Percentiles rank a stretch among this genome's conserved stretches.
Evolutionary conservation across 2,797 vertebrate genomes (phyloP).

Genomic region (Podarcis lilfordi): DNA sequence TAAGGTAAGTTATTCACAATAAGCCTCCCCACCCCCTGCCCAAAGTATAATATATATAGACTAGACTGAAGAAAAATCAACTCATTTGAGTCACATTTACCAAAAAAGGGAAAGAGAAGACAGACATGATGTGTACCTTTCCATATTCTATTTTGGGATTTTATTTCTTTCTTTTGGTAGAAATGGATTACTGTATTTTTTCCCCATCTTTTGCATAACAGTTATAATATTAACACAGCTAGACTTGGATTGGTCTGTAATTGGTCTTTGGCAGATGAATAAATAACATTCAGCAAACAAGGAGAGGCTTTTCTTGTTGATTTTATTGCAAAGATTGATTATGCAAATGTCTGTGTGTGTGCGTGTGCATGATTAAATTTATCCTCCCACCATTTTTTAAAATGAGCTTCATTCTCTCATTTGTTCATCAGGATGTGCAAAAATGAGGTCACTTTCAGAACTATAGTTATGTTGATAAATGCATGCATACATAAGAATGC

Average conservation of each 20-base stretch:
- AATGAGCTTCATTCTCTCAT: conserved; percentile 16
- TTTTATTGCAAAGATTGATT: conserved; percentile 49
- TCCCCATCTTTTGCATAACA: conserved; percentile 58
- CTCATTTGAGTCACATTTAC: conserved; percentile 83
- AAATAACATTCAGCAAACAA: conserved; percentile 76
- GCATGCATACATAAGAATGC: not conserved
- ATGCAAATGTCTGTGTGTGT: not conserved
- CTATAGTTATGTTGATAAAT: not conserved
- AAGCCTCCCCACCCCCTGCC: conserved; percentile 46
- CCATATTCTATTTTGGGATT: conserved; percentile 81
- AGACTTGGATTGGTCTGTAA: conserved; percentile 73
- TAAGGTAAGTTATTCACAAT: conserved; percentile 71
- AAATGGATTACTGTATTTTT: conserved; percentile 62
- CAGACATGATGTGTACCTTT: conserved; percentile 85
- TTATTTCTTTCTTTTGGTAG: conserved; percentile 81
- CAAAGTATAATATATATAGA: conserved; percentile 61
- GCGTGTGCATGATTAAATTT: conserved; percentile 40
- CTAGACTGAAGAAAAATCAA: conserved; percentile 76
- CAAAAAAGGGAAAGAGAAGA: conserved; percentile 74
- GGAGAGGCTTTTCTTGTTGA: conserved; percentile 70
- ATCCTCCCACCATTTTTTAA: conserved; percentile 42
- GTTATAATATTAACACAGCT: conserved; percentile 56
- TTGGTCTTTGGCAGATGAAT: conserved; percentile 66
- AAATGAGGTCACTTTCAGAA: conserved; percentile 8
- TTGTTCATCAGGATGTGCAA: not conserved